phyloP scores from a whole-genome alignment of 1,140 invertebrate species.

The Adelges cooleyi region DNA sequence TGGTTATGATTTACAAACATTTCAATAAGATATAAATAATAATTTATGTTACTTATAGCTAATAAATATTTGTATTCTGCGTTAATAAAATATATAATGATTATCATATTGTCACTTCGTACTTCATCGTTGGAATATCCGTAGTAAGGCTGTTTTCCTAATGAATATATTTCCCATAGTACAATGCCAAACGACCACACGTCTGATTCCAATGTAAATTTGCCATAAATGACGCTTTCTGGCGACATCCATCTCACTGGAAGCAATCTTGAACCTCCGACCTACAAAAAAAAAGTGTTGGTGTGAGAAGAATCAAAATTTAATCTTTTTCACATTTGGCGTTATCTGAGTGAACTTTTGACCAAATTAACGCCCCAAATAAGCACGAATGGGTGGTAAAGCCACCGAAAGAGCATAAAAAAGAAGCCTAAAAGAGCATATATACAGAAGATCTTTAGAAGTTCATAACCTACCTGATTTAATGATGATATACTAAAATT shows the following conservation, averaged over 20 bases:
- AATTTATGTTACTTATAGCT: not conserved
- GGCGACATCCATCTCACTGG: conserved; percentile 90
- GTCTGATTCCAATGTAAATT: conserved; percentile 82
- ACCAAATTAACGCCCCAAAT: no score
- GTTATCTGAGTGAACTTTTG: no score
- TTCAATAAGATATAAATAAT: not conserved
- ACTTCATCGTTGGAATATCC: conserved; percentile 74
- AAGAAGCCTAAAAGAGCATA: no score
- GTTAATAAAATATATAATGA: not conserved
- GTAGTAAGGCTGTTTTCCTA: conserved; percentile 74
- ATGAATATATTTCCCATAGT: conserved; percentile 82
- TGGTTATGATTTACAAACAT: not conserved
- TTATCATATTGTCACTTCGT: conserved; percentile 27
- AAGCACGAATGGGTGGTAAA: no score
- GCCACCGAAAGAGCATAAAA: no score
- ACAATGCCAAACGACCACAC: conserved; percentile 88
- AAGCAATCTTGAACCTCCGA: conserved; percentile 69
- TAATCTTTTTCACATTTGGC: no score
- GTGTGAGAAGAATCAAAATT: not conserved
- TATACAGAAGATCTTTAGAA: no score
- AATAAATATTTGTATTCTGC: not conserved
- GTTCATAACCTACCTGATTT: no score
- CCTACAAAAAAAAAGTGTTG: conserved; percentile 42
- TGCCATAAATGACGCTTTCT: conserved; percentile 76
- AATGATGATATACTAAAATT: no score